Percentiles rank a stretch among this genome's conserved stretches.
Conservation (phyloP, 2,113 vertebrate genomes). For the Dipodomys merriami region DNA sequence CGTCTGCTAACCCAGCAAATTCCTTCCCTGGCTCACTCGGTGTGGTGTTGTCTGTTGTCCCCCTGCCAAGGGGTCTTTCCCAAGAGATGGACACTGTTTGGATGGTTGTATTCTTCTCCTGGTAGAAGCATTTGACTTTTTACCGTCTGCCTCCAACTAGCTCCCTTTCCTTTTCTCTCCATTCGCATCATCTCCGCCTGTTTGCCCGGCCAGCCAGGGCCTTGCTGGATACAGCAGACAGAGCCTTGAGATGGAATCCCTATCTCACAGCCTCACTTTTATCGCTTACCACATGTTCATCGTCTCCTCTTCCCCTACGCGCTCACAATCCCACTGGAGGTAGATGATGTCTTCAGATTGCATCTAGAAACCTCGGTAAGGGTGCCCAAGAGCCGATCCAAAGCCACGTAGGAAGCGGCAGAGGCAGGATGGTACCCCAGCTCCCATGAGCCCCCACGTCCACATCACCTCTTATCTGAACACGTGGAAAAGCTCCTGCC, state of each 20-base stretch:
- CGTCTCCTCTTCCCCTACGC: accelerated
- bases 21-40: background rate
- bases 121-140: background rate
- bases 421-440: accelerated
- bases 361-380: background rate
- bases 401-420: background rate
- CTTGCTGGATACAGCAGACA: background rate
- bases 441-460: background rate
- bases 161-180: background rate
- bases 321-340: background rate
- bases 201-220: too few species aligned
- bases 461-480: background rate
- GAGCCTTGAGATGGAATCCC: accelerated
- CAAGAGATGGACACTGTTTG: background rate
- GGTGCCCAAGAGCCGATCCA: background rate
- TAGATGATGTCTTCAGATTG: background rate
- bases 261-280: background rate
- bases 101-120: background rate
- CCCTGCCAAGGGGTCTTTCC: background rate
- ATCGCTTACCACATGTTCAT: too few species aligned
- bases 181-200: background rate
- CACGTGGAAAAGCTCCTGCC: background rate
- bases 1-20: background rate
- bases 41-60: background rate
- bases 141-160: background rate